A percentile compares a stretch with the other conserved stretches of the same genome.
These are phyloP conservation scores for Saimiri boliviensis DNA, from an alignment of 2,113 vertebrate species.

Conservation along the genomic window DNA sequence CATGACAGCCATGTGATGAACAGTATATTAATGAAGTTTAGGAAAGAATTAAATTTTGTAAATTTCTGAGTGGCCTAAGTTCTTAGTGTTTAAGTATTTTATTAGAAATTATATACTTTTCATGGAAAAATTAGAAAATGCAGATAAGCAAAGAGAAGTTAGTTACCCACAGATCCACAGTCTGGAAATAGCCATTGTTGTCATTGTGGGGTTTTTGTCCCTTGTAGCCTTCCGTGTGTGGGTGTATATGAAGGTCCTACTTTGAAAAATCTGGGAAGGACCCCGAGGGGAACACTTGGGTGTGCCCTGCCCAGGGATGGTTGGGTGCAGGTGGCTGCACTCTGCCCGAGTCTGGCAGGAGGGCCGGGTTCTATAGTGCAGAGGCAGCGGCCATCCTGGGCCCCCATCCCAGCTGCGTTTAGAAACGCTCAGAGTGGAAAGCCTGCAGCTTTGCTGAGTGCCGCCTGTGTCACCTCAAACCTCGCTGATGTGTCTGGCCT, in stretches of 20 bases:
- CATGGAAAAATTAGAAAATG: neutral
- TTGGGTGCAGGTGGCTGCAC: neutral
- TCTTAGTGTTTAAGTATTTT: neutral
- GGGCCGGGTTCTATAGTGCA: neutral
- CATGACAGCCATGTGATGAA: neutral
- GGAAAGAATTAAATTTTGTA: neutral
- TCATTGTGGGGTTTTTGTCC: neutral
- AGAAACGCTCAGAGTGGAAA: accelerated
- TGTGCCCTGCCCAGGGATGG: neutral
- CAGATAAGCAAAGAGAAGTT: neutral
- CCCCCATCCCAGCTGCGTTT: neutral
- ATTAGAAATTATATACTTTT: neutral
- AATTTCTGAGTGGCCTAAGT: neutral
- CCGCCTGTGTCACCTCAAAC: accelerated
- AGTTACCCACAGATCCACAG: neutral
- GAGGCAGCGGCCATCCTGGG: accelerated
- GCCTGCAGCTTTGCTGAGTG: neutral
- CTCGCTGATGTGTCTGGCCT: neutral
- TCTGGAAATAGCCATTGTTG: neutral
- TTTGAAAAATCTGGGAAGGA: neutral
- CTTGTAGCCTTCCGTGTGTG: accelerated
- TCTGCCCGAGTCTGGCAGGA: neutral
- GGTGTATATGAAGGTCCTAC: neutral
- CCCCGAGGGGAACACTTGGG: accelerated
- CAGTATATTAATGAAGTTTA: neutral